Evolutionary conservation across 2,888 invertebrate species (phyloP).

Genomic region (Abrostola triplasia): DNA sequence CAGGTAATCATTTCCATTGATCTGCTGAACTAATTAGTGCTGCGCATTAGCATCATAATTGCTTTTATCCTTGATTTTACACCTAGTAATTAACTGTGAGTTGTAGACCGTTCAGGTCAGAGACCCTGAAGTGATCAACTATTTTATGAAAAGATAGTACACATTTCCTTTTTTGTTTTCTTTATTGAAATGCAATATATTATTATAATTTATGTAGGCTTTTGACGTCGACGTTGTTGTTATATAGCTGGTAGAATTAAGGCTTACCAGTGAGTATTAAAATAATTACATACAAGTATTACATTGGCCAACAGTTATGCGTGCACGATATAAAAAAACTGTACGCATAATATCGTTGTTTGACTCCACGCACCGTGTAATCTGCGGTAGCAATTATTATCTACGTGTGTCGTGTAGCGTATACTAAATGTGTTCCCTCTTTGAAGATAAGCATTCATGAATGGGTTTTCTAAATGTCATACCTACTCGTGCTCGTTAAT

Average conservation of each 20-base stretch:
- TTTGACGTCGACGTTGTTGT: too few species aligned
- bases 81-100: neutral
- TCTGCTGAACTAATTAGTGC: neutral
- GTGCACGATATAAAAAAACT: neutral
- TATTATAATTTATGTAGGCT: too few species aligned
- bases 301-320: neutral
- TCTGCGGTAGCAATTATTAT: slow-evolving; percentile 25
- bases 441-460: slow-evolving; percentile 44
- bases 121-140: too few species aligned
- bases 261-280: neutral
- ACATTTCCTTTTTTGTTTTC: too few species aligned
- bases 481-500: slow-evolving; percentile 7
- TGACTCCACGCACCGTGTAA: slow-evolving; percentile 22
- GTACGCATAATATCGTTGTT: slow-evolving; percentile 6
- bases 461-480: slow-evolving; percentile 37
- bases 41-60: neutral
- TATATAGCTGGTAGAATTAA: too few species aligned
- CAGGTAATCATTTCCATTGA: neutral
- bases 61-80: neutral
- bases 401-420: slow-evolving; percentile 28
- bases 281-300: neutral
- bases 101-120: neutral
- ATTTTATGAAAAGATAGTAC: too few species aligned
- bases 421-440: slow-evolving; percentile 28
- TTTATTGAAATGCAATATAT: neutral